Evolutionary conservation across 1,140 invertebrate species (phyloP).

Genomic region (Drosophila ironensis): DNA sequence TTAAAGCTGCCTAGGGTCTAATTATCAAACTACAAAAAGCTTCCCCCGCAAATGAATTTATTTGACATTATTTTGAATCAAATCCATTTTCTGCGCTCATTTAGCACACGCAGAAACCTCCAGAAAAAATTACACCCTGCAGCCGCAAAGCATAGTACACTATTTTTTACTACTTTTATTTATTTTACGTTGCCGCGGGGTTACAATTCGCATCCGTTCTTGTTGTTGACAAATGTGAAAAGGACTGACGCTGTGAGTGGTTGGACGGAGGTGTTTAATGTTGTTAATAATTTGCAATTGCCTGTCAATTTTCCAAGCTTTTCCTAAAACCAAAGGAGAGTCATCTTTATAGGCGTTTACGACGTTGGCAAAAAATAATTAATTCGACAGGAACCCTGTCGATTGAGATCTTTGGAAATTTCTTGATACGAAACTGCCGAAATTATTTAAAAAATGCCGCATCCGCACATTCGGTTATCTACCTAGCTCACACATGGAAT

Average conservation of each 20-base stretch:
- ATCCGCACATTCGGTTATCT: too few species aligned
- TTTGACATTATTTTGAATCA: slow-evolving; percentile 5
- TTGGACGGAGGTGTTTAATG: too few species aligned
- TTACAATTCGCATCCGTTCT: not conserved
- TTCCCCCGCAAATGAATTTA: slow-evolving; percentile 16
- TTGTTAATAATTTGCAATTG: slow-evolving; percentile 66
- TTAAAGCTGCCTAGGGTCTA: too few species aligned
- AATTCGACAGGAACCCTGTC: too few species aligned
- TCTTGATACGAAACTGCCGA: too few species aligned
- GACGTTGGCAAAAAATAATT: too few species aligned
- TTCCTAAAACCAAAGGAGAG: too few species aligned
- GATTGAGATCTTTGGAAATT: too few species aligned
- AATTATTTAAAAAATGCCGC: too few species aligned
- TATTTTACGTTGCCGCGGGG: slow-evolving; percentile 1
- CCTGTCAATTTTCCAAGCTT: slow-evolving; percentile 59
- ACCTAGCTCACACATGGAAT: not conserved
- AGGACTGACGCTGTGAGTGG: not conserved
- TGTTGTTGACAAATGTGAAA: slow-evolving; percentile 59
- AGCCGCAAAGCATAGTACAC: slow-evolving; percentile 63
- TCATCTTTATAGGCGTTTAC: not conserved
- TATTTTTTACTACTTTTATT: too few species aligned
- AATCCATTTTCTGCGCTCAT: slow-evolving; percentile 50
- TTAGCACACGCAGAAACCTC: slow-evolving; percentile 63
- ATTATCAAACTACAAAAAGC: slow-evolving; percentile 2
- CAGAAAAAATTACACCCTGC: slow-evolving; percentile 45